Evolutionary conservation across 2,113 vertebrate genomes (phyloP).

Genomic region (Trochalopteron elliotii): DNA sequence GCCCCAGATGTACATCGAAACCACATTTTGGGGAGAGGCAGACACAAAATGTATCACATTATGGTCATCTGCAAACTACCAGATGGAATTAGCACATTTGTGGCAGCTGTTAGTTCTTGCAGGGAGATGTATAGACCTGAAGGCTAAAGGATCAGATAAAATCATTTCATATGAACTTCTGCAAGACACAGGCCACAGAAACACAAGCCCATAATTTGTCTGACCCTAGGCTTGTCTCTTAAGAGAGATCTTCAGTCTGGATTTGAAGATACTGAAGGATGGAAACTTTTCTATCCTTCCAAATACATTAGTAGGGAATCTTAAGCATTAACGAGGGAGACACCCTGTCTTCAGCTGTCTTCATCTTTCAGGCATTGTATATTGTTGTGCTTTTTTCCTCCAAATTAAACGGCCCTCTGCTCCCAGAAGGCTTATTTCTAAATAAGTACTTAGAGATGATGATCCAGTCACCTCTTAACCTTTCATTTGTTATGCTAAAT

Average conservation of each 20-base stretch:
- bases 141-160: constrained; percentile 10
- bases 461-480: constrained; percentile 23
- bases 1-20: rapidly evolving
- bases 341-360: neutral
- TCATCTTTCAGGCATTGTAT: neutral
- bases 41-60: neutral
- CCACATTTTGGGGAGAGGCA: rapidly evolving
- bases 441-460: neutral
- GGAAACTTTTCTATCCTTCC: neutral
- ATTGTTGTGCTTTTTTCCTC: neutral
- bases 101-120: neutral
- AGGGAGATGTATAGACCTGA: neutral
- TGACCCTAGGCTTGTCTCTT: neutral
- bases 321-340: neutral
- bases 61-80: neutral
- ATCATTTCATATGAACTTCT: neutral
- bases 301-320: neutral
- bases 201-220: neutral
- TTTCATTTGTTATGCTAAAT: constrained; percentile 37
- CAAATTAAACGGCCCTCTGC: neutral
- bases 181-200: neutral
- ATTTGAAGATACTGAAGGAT: neutral
- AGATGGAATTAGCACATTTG: neutral
- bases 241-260: neutral
- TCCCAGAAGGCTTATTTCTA: constrained; percentile 4